Evolutionary conservation across 2,888 invertebrate genomes (phyloP).

Genomic region (Criorhina ranunculi): DNA sequence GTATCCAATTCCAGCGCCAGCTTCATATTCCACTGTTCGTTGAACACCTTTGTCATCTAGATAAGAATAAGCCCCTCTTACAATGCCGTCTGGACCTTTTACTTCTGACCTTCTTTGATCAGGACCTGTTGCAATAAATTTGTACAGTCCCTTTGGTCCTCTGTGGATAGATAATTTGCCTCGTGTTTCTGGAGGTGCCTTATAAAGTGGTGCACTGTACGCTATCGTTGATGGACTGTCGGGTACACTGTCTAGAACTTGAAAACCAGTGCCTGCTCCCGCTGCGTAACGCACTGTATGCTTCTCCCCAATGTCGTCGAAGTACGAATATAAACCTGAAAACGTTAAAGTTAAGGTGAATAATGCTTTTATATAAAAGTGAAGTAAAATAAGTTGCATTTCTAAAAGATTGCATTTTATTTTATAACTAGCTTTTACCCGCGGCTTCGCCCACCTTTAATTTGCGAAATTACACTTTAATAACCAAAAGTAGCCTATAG

Average conservation of each 20-base stretch:
- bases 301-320: slow-evolving; percentile 91
- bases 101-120: slow-evolving; percentile 91
- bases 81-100: slow-evolving; percentile 89
- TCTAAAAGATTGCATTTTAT: too few relatives aligned
- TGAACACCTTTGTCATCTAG: slow-evolving; percentile 92
- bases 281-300: slow-evolving; percentile 92
- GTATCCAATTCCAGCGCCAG: slow-evolving; percentile 91
- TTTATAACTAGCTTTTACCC: too few relatives aligned
- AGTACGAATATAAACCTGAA: slow-evolving; percentile 88
- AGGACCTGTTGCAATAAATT: slow-evolving; percentile 90
- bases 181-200: slow-evolving; percentile 87
- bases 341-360: neutral
- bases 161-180: slow-evolving; percentile 90
- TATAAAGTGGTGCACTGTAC: slow-evolving; percentile 87
- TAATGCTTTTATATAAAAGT: neutral
- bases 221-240: slow-evolving; percentile 87
- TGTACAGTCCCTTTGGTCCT: slow-evolving; percentile 90
- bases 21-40: slow-evolving; percentile 90
- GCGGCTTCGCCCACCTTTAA: too few relatives aligned
- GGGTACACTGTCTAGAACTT: slow-evolving; percentile 89
- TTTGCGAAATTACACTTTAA: too few relatives aligned
- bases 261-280: slow-evolving; percentile 90
- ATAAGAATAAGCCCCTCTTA: slow-evolving; percentile 91
- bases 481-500: too few relatives aligned
- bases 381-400: too few relatives aligned